A percentile compares a stretch with the other conserved stretches of the same genome.
Evolutionary conservation across 2,888 invertebrate species (phyloP).

Genomic region (Rhagonycha lutea): DNA sequence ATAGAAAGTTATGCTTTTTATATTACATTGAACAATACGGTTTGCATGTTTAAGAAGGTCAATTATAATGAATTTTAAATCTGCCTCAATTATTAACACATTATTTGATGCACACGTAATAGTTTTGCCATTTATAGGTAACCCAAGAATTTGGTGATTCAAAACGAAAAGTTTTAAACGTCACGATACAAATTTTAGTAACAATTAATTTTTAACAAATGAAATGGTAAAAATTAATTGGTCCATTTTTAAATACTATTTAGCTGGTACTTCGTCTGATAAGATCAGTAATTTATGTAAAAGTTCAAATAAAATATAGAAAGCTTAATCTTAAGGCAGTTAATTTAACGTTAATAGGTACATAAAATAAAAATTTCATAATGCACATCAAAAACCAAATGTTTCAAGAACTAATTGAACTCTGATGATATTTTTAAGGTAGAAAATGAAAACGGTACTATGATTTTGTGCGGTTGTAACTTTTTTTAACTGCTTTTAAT

Average conservation of each 20-base stretch:
- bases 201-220: not conserved
- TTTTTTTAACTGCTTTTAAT: not conserved
- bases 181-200: not conserved
- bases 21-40: not conserved
- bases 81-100: not conserved
- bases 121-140: not conserved
- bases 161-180: not conserved
- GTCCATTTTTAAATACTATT: not conserved
- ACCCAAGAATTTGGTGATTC: not conserved
- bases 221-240: not conserved
- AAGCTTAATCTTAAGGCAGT: not conserved
- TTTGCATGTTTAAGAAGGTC: not conserved
- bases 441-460: not conserved
- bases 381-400: not conserved
- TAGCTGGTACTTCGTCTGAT: not conserved
- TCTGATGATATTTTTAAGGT: not conserved
- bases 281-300: not conserved
- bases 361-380: not conserved
- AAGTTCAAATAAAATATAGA: not conserved
- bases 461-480: not conserved
- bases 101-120: not conserved
- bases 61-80: not conserved
- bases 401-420: not conserved
- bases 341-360: not conserved
- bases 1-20: not conserved